These are phyloP conservation scores for Patella depressa DNA, from an alignment of 2,888 invertebrate genomes.

Conservation along the genomic window DNA sequence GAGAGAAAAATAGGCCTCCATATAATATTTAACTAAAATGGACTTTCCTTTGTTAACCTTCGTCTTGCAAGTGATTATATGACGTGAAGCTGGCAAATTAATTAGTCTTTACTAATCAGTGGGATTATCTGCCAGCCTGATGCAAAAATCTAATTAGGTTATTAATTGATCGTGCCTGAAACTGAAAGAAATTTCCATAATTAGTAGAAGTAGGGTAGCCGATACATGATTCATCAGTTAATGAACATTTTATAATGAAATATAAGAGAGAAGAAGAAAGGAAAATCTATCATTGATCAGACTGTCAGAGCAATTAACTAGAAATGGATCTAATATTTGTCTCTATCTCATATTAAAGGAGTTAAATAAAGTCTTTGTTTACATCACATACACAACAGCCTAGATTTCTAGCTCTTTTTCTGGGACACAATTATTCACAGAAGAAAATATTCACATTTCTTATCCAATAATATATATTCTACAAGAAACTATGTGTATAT, in stretches of 20 bases:
- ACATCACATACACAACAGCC: conserved; percentile 6
- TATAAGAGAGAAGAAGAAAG: conserved; percentile 10
- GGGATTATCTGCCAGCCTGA: conserved; percentile 9
- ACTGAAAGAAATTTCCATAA: conserved; percentile 11
- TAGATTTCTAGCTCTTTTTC: not conserved
- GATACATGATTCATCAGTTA: conserved; percentile 10
- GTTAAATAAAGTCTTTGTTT: conserved; percentile 11
- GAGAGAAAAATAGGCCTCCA: too few relatives aligned
- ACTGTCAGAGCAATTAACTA: conserved; percentile 7
- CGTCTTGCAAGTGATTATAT: too few relatives aligned
- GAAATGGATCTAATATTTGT: conserved; percentile 13
- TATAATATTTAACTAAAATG: too few relatives aligned
- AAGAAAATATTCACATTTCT: conserved; percentile 16
- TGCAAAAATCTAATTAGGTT: conserved; percentile 13
- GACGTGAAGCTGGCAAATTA: not conserved
- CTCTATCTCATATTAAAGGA: conserved; percentile 6
- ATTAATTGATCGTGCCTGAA: conserved; percentile 13
- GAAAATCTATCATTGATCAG: conserved; percentile 13
- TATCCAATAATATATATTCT: not conserved
- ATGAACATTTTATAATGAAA: conserved; percentile 10
- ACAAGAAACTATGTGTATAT: too few relatives aligned
- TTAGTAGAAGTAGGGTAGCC: conserved; percentile 13
- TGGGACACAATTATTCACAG: conserved; percentile 4
- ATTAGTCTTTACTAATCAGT: conserved; percentile 10
- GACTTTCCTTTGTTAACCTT: too few relatives aligned